phyloP scores from a whole-genome alignment of 2,113 vertebrate genomes.

The Columba janthina region DNA sequence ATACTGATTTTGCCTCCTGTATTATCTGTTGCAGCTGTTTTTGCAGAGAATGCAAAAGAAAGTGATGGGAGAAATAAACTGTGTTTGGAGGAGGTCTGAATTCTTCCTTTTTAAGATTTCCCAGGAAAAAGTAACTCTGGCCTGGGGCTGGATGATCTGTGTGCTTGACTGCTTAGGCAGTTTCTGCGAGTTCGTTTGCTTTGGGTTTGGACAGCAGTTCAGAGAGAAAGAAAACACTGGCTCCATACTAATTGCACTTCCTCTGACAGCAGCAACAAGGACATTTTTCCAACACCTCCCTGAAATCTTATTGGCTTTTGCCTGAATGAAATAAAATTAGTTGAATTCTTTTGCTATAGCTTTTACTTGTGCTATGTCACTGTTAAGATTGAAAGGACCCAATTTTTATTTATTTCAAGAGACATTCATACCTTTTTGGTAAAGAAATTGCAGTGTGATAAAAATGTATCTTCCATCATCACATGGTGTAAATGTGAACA shows the following conservation, averaged over 20 bases:
- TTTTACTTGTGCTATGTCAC: not conserved
- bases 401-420: not conserved
- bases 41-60: not conserved
- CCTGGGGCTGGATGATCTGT: not conserved
- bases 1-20: not conserved
- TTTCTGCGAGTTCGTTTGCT: not conserved
- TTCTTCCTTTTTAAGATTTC: not conserved
- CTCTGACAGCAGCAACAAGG: not conserved
- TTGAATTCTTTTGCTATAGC: not conserved
- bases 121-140: not conserved
- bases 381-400: not conserved
- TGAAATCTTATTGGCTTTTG: not conserved
- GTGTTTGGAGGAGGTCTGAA: not conserved
- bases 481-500: not conserved
- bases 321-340: not conserved
- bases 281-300: not conserved
- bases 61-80: not conserved
- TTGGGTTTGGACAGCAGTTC: not conserved
- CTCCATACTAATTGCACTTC: constrained; percentile 1
- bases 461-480: not conserved
- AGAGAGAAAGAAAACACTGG: not conserved
- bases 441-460: not conserved
- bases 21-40: not conserved
- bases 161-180: not conserved
- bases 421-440: not conserved